Percentiles rank a stretch among this genome's conserved stretches.
Evolutionary conservation across 2,113 vertebrate species (phyloP).

Genomic region (rat (Rattus norvegicus)): GRCr8 NC_086022.1:117225001-117225500

Average conservation of each 20-base stretch:
- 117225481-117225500: neutral
- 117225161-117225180: conserved; percentile 48
- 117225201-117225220: neutral
- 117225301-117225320: neutral
- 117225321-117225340: conserved; percentile 74
- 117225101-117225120: fast-evolving
- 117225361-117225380: conserved; percentile 83
- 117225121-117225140: neutral
- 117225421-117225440: fast-evolving
- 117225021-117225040: neutral
- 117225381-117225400: neutral
- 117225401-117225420: neutral
- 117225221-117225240: neutral
- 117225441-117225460: neutral
- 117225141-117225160: conserved; percentile 27
- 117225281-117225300: fast-evolving
- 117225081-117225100: neutral
- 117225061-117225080: neutral
- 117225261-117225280: neutral
- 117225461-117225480: conserved; percentile 58
- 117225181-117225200: conserved; percentile 23
- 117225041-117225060: conserved; percentile 10
- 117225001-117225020: neutral
- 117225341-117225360: conserved; percentile 78
- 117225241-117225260: fast-evolving